Evolutionary conservation across 1,140 invertebrate genomes (phyloP).

Genomic region (Hyposmocoma kahamanoa): DNA sequence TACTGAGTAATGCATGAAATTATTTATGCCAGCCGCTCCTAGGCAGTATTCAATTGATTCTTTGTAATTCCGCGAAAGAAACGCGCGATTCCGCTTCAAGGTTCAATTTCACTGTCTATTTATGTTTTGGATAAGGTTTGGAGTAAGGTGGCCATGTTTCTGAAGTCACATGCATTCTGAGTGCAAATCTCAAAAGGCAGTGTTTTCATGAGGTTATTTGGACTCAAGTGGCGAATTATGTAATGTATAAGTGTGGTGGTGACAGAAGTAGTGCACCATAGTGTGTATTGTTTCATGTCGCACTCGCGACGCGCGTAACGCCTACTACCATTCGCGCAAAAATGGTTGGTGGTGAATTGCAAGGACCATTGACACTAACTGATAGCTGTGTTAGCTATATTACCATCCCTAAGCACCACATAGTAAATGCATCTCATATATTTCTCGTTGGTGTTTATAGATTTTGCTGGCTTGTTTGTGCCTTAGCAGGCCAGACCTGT

Average conservation of each 20-base stretch:
- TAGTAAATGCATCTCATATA: slow-evolving; percentile 56
- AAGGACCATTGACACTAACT: slow-evolving; percentile 64
- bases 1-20: slow-evolving; percentile 69
- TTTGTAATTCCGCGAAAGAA: slow-evolving; percentile 46
- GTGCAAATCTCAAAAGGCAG: slow-evolving; percentile 48
- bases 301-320: slow-evolving; percentile 32
- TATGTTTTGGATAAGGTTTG: slow-evolving; percentile 58
- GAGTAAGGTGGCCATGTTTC: slow-evolving; percentile 68
- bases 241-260: slow-evolving; percentile 49
- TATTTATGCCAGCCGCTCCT: slow-evolving; percentile 63
- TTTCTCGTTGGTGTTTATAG: slow-evolving; percentile 75
- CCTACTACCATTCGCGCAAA: slow-evolving; percentile 63
- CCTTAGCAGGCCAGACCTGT: slow-evolving; percentile 80
- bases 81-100: slow-evolving; percentile 40
- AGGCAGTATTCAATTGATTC: slow-evolving; percentile 56
- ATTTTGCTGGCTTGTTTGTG: slow-evolving; percentile 82
- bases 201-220: slow-evolving; percentile 48
- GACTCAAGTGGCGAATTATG: slow-evolving; percentile 52
- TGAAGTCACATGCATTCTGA: slow-evolving; percentile 65
- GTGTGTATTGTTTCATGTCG: slow-evolving; percentile 40
- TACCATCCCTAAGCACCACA: slow-evolving; percentile 55
- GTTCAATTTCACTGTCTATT: slow-evolving; percentile 60
- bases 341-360: slow-evolving; percentile 64
- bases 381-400: no score
- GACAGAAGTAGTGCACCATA: slow-evolving; percentile 33